Base-by-base conservation (phyloP, 92 coral and sea anemone genomes). In the Porites evermanni region DNA sequence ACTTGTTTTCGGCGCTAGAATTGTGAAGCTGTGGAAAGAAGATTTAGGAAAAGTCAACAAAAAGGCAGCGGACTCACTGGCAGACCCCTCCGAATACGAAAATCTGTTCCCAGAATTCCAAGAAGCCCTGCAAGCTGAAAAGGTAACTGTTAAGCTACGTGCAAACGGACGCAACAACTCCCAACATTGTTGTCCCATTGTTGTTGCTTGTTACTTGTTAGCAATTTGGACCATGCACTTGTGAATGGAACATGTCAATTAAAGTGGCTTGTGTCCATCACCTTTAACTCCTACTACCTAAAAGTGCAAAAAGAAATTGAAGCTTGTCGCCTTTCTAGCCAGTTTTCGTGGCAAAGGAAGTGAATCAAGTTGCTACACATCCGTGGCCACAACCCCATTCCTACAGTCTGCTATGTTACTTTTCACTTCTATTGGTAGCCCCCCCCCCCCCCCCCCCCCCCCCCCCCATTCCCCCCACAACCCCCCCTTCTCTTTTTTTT, bases 71-170 rank as follows among this genome's bases (percentile, higher is more conserved):
- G 98, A 95, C 56, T 95, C 99, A 0, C 87, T 97, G 64, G 99
- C 99, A 52, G 99, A 96, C 70, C 99, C 99, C 2, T 93, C 96
- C 4, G 99, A 97, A 79, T 97, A 97, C 67, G 99, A 97, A 61
- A 97, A 97, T 74, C 89, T 97, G 72, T 97, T 97, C 70, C 99
- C 99, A 3, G 98, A 97, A 88, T 95, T 93, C 86, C 98, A 95
- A 68, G 98, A 93, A 67, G 99, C 99, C 53, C 91, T 97, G 59
- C 92, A 89, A 81, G 99, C 98, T 2, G 99, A 97, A 59, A 84
- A 85, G 98, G 98, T 94, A 54, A 24, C 85, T 51, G 5, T 38
- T 38, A 38, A 38, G 7, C 47, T 38, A 38, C 47, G 47, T 38
- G 47, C 47, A 38, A 38, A 38, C 47, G 47, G 47, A 3, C 47